A percentile compares a stretch with the other conserved stretches of the same genome.
These are phyloP conservation scores for Schizaphis graminum DNA, from an alignment of 2,888 invertebrate species.

Conservation along the genomic window DNA sequence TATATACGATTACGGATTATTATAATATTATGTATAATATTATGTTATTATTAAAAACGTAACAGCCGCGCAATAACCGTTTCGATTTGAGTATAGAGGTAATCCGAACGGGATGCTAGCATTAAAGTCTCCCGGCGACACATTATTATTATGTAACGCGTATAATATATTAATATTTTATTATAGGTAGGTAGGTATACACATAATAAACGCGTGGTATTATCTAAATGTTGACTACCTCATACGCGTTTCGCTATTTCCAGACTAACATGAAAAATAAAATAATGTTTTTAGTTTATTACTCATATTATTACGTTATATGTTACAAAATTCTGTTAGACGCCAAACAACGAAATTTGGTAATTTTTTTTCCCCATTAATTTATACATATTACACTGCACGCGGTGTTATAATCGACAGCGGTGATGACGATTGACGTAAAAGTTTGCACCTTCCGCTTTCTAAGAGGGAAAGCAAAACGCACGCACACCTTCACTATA, in stretches of 20 bases:
- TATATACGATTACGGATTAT: neutral
- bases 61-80: neutral
- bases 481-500: conserved; percentile 52
- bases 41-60: conserved; percentile 12
- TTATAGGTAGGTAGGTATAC: neutral
- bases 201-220: neutral
- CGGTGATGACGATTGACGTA: conserved; percentile 29
- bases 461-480: conserved; percentile 62
- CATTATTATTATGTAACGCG: neutral
- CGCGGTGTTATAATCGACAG: conserved; percentile 2
- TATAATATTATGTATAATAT: conserved; percentile 9
- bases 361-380: neutral
- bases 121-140: conserved; percentile 56
- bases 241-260: neutral
- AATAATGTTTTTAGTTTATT: neutral
- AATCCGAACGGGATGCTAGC: neutral
- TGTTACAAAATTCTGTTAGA: neutral
- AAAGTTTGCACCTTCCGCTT: conserved; percentile 63
- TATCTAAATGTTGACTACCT: neutral
- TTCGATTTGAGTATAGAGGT: neutral
- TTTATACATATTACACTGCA: neutral
- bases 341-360: neutral
- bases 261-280: neutral
- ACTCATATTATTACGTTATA: neutral
- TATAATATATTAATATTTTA: neutral